Evolutionary conservation across 1,140 invertebrate species (phyloP), one percentile per base, ranked within the genome.

Genomic region (Mylabris phalerata): DNA sequence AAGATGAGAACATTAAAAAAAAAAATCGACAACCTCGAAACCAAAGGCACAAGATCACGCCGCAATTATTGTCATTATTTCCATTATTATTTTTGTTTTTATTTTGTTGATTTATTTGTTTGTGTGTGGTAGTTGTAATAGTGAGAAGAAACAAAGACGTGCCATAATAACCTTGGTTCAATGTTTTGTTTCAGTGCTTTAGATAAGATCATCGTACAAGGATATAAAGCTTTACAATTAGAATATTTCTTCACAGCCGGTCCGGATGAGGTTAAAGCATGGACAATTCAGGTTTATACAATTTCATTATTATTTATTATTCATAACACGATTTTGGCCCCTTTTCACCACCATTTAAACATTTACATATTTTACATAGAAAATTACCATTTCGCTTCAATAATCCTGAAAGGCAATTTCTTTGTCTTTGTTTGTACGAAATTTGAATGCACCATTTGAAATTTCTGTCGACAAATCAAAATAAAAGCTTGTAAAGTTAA

Each of bases 181-280:
- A 48, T 59, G 57, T 63, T 49, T 62, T 65, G 45, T 71, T 68
- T 52, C 50, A 94, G 92, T 75, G 85, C 90, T 39, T 77, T 99
- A 66, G 94, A 98, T 63, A 99, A 98, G 78, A 99, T 99, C 59
- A 97, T 99, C 63, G 80, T 95, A 0, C 93, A 90, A 71, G 98
- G 98, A 46, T 99, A 98, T 79, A 98, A 96, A 73, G 88, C 94
- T 3, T 78, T 99, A 24, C 91, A 95, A 66, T 76, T 98, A 47
- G 89, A 92, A 69, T 99, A 99, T 74, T 99, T 99, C 82, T 99
- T 99, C 77, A 99, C 98, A 4, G 80, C 87, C 25, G 98, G 97
- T 9, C 82, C 88, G 49, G 97, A 99, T 77, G 98, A 99, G 83
- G 97, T 99, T 1, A 98, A 98, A 77, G 95, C 95, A 6, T 99